Evolutionary conservation across 2,888 invertebrate genomes (phyloP).

Genomic region (Trilocha varians): DNA sequence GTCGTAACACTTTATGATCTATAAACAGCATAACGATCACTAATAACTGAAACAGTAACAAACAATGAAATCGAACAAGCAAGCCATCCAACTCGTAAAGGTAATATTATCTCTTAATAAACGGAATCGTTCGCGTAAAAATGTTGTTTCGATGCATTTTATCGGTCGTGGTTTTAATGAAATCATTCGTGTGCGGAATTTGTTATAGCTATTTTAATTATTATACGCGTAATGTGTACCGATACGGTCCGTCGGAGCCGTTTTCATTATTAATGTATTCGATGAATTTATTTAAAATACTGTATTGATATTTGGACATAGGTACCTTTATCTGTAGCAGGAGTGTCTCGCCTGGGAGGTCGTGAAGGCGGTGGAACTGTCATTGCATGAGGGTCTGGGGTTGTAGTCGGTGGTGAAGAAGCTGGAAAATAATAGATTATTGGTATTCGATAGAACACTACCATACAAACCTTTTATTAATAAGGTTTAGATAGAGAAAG

Average conservation of each 20-base stretch:
- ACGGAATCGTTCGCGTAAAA: conserved; percentile 57
- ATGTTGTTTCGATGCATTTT: conserved; percentile 55
- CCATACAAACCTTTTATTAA: too few species aligned
- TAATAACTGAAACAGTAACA: conserved; percentile 69
- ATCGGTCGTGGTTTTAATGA: conserved; percentile 50
- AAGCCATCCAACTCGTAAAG: conserved; percentile 59
- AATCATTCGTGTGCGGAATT: conserved; percentile 38
- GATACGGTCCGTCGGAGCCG: conserved; percentile 1
- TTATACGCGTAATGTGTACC: conserved; percentile 11
- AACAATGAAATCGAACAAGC: conserved; percentile 64
- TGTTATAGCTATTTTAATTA: conserved; percentile 26
- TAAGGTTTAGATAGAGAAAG: too few species aligned
- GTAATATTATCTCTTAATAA: conserved; percentile 71
- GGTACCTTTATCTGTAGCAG: conserved; percentile 59
- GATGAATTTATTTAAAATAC: conserved; percentile 2
- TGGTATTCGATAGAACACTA: too few species aligned
- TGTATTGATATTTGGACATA: neutral
- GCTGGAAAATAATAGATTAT: too few species aligned
- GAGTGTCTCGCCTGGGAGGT: conserved; percentile 59
- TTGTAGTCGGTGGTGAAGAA: conserved; percentile 86
- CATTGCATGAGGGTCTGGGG: conserved; percentile 80
- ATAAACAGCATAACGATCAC: conserved; percentile 69
- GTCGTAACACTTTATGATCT: conserved; percentile 63
- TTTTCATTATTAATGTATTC: conserved; percentile 1
- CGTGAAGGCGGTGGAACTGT: conserved; percentile 57